Percentiles rank a stretch among this genome's conserved stretches.
These are phyloP conservation scores for Pygoscelis adeliae DNA, from an alignment of 2,113 vertebrate genomes.

Conservation along the genomic window DNA sequence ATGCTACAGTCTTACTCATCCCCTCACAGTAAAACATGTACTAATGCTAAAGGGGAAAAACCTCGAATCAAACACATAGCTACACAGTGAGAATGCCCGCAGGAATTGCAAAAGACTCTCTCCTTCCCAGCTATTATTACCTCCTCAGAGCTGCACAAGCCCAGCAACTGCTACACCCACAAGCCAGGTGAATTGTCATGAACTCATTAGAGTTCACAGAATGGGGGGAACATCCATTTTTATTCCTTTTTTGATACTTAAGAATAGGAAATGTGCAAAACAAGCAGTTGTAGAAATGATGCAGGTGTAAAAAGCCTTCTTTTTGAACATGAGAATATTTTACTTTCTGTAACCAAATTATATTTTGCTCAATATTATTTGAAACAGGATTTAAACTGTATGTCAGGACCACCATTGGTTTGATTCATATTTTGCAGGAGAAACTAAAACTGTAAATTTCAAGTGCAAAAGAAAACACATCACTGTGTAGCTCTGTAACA, in stretches of 20 bases:
- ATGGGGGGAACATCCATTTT: background rate
- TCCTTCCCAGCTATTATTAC: background rate
- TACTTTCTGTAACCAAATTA: background rate
- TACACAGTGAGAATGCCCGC: background rate
- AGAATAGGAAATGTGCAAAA: background rate
- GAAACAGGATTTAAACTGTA: background rate
- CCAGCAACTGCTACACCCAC: background rate
- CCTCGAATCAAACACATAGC: background rate
- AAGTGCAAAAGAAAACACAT: background rate
- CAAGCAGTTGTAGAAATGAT: background rate
- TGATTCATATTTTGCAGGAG: background rate
- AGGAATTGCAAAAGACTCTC: background rate
- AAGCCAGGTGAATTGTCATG: background rate
- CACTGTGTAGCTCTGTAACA: background rate
- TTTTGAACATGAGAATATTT: background rate
- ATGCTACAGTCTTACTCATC: background rate
- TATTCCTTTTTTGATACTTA: background rate
- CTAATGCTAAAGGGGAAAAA: background rate
- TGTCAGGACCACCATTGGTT: background rate
- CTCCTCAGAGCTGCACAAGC: background rate
- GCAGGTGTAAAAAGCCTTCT: background rate
- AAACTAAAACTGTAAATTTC: background rate
- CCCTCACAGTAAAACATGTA: background rate
- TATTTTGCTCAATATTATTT: background rate
- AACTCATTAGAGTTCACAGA: background rate